A percentile compares a stretch with the other conserved stretches of the same genome.
Conservation (phyloP, 2,797 vertebrate genomes). For the Mionectes olivaceus region DNA sequence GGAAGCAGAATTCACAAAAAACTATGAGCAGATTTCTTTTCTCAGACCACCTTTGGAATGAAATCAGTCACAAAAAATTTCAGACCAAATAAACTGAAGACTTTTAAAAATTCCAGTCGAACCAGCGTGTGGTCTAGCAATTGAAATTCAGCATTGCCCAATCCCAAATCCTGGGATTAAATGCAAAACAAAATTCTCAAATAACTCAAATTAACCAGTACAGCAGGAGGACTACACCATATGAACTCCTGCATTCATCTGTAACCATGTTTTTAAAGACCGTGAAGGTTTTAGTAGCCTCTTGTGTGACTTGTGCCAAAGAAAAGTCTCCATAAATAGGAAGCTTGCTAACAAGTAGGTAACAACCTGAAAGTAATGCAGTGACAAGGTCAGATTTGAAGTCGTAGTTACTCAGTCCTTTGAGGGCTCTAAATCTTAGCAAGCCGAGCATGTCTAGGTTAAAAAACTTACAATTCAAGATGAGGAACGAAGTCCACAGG, state of each 20-base stretch:
- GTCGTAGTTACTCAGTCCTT: neutral
- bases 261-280: neutral
- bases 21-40: neutral
- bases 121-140: neutral
- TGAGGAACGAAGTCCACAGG: neutral
- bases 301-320: neutral
- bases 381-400: neutral
- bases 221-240: neutral
- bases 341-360: neutral
- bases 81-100: neutral
- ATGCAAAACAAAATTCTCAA: neutral
- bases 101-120: neutral
- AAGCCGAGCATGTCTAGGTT: neutral
- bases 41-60: neutral
- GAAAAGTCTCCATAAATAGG: neutral
- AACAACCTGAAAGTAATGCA: neutral
- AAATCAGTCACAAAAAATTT: neutral
- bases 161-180: neutral
- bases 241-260: neutral
- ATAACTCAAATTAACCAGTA: neutral
- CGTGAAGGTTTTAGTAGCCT: neutral
- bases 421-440: neutral
- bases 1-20: neutral
- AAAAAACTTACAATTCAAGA: neutral
- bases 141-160: neutral